Evolutionary conservation across 2,797 vertebrate genomes (phyloP).

Genomic region (Galagoides demidoff): DNA sequence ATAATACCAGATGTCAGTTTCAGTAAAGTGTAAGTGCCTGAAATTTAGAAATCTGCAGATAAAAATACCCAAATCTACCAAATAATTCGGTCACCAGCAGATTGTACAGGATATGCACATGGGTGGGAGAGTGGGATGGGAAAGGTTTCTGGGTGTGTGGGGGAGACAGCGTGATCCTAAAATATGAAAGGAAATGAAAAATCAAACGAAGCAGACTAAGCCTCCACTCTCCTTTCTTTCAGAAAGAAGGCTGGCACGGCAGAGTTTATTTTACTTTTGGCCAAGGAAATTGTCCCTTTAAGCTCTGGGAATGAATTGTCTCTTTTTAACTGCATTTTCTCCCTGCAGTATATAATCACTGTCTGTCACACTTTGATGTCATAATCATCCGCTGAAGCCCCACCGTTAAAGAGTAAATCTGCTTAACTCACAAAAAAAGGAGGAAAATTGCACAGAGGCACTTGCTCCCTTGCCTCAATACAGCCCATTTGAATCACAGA

Average conservation of each 20-base stretch:
- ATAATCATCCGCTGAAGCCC: slow-evolving; percentile 87
- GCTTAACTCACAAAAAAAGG: slow-evolving; percentile 80
- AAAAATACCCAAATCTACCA: slow-evolving; percentile 59
- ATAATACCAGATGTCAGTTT: slow-evolving; percentile 19
- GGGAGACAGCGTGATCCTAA: slow-evolving; percentile 38
- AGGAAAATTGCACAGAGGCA: slow-evolving; percentile 49
- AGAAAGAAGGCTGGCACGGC: slow-evolving; percentile 70
- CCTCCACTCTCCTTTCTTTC: slow-evolving; percentile 62
- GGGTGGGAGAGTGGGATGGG: background rate
- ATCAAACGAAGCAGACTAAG: slow-evolving; percentile 75
- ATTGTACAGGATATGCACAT: background rate
- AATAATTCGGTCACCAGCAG: slow-evolving; percentile 35
- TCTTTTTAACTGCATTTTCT: slow-evolving; percentile 84
- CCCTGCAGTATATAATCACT: slow-evolving; percentile 86
- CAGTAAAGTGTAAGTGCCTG: slow-evolving; percentile 18
- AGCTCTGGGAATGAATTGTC: slow-evolving; percentile 85
- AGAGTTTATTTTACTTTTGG: slow-evolving; percentile 77
- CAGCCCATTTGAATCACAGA: slow-evolving; percentile 81
- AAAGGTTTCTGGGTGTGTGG: background rate
- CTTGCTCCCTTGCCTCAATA: slow-evolving; percentile 63
- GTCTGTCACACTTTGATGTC: slow-evolving; percentile 90
- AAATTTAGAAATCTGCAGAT: slow-evolving; percentile 55
- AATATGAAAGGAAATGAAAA: slow-evolving; percentile 69
- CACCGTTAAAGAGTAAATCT: slow-evolving; percentile 87
- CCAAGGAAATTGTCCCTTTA: slow-evolving; percentile 82